Evolutionary conservation across 2,797 vertebrate species (phyloP), one percentile per base, ranked within the genome.

Genomic region (Sebastes hubbsi): DNA sequence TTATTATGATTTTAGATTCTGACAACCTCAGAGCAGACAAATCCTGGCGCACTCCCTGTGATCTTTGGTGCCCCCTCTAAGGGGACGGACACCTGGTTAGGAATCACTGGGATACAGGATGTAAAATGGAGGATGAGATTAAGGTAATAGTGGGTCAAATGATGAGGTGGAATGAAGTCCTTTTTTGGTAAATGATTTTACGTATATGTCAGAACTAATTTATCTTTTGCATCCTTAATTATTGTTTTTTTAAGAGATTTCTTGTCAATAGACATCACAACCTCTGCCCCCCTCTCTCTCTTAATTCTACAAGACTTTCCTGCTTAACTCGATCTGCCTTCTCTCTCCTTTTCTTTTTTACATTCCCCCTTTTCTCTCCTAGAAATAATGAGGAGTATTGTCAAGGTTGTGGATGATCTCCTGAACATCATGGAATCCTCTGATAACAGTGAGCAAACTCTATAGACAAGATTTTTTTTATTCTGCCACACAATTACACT

Each of bases 401-500:
- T 12, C 8, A 67, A 20, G 25, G 68, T 82, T 72, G 27, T 49
- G 22, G 32, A 84, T 24, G 49, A 78, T 29, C 66, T 80, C 29
- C 72, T 77, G 25, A 60, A 54, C n/a, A 34, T 62, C 2, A 2
- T 73, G 8, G 22, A 70, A 49, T 7, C 24, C 4, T 46, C 64
- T 25, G 55, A 58, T 3, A 4, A 56, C 0, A 12, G 73, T 88
- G 6, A 81, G 65, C 16, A 54, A 67, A 30, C 16, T 38, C 22
- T 30, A 4, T 24, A 14, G 2, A 52, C 29, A 66, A 18, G 12
- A 11, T 16, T 6, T 10, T 2, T 34, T 13, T 9, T 52, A 8
- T 27, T n/a, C 46, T 70, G 12, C 4, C n/a, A 16, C 1, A n/a
- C 6, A 25, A 63, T 55, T 54, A 3, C 29, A 69, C 8, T 14